Base-by-base conservation (phyloP, 2,113 vertebrate genomes). In the Chaetodon auriga region DNA sequence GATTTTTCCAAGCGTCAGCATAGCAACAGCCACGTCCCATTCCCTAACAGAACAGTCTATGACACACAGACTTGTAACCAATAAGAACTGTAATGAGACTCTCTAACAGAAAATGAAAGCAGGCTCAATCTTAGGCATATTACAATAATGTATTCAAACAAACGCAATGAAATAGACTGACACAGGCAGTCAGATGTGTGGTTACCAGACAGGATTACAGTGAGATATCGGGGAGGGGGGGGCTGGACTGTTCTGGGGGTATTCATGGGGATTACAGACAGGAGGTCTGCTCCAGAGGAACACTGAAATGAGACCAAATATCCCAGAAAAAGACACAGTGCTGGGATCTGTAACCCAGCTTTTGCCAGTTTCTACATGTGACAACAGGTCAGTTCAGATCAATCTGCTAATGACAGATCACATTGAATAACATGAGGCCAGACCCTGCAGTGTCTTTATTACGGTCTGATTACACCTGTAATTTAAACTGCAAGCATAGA, bases 11-110 rank as follows among this genome's bases (percentile, higher is more conserved):
- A 68, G 90, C 81, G 89, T 93, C 92, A 92, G 93, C 92, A 93
- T 94, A 93, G 93, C 93, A 93, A 93, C 93, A 94, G 92, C 93
- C 87, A 74, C 89, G 51, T 93, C 87, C 88, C 89, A 74, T 92
- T 92, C 91, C 85, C 90, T 88, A 87, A 89, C 93, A 89, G 90
- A 91, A 91, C 86, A 84, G 75, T 89, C 84, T 87, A 83, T 93
- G 92, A 93, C 91, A 94, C 90, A 84, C 83, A 84, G 74, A 90
- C 89, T 88, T 92, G 87, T 83, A 93, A 92, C 93, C 93, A 93
- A 93, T 93, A 92, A 92, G 90, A 92, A 81, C 88, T 86, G 89
- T 92, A 92, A 89, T 86, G 84, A 92, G 80, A 91, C 74, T 65
- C 75, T 86, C 73, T 45, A 68, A 78, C 86, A 80, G 82, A 75